Evolutionary conservation across 2,113 vertebrate genomes (phyloP).

Genomic region (Salvator merianae): DNA sequence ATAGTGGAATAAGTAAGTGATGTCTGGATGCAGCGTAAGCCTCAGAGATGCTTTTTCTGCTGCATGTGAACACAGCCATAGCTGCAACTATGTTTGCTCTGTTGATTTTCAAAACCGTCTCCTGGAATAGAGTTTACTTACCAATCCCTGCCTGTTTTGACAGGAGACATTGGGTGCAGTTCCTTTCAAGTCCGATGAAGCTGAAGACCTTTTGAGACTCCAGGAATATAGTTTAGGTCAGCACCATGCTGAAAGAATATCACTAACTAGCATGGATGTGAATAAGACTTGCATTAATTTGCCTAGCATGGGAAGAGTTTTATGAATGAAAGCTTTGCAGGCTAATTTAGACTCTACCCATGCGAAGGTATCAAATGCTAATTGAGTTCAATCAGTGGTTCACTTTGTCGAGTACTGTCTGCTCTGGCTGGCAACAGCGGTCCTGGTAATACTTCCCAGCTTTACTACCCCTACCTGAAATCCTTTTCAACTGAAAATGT

Average conservation of each 20-base stretch:
- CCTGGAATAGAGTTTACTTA: neutral
- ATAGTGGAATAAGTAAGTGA: too few species aligned
- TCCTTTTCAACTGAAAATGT: neutral
- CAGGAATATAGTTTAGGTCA: neutral
- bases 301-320: neutral
- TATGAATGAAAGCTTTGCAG: too few species aligned
- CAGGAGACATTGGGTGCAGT: neutral
- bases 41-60: too few species aligned
- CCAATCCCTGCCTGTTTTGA: neutral
- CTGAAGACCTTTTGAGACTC: neutral
- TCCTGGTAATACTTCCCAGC: neutral
- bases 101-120: neutral
- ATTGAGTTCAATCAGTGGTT: neutral
- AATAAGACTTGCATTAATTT: neutral
- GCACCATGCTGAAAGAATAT: neutral
- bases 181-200: neutral
- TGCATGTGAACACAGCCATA: neutral
- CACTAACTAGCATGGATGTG: neutral
- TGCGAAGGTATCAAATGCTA: neutral
- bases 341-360: neutral
- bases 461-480: neutral
- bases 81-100: neutral
- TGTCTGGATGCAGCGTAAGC: too few species aligned
- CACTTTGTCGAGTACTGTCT: neutral
- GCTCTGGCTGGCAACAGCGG: neutral